A percentile compares a stretch with the other conserved stretches of the same genome.
Evolutionary conservation across 2,797 vertebrate genomes (phyloP).

Genomic region (Linurgus olivaceus): DNA sequence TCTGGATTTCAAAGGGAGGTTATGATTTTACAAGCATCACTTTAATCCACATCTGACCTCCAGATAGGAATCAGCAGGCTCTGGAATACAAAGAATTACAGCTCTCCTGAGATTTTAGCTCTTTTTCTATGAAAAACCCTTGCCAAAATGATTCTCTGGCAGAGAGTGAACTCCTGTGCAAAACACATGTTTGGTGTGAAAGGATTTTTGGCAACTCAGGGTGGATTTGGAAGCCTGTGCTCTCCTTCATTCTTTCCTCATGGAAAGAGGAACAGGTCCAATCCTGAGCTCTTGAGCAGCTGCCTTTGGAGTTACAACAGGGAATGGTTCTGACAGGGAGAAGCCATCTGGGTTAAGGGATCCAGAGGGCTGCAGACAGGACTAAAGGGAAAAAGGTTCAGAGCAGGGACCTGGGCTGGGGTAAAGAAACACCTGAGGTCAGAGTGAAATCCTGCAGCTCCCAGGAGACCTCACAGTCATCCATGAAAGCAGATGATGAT

Average conservation of each 20-base stretch:
- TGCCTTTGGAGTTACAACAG: conserved; percentile 17
- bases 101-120: not conserved
- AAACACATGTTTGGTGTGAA: not conserved
- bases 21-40: not conserved
- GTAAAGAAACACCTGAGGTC: not conserved
- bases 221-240: not conserved
- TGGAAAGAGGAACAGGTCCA: conserved; percentile 42
- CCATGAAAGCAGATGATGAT: not conserved
- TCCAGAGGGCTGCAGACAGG: conserved; percentile 18
- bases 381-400: not conserved
- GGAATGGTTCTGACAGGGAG: conserved; percentile 48
- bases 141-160: not conserved
- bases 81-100: not conserved
- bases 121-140: not conserved
- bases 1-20: not conserved
- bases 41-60: not conserved
- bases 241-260: not conserved
- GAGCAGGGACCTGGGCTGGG: not conserved
- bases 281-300: conserved; percentile 31
- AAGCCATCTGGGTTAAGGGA: conserved; percentile 56
- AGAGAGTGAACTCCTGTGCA: not conserved
- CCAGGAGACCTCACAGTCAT: not conserved
- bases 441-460: conserved; percentile 8
- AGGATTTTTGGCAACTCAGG: conserved; percentile 6
- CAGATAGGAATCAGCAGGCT: not conserved